Conservation (phyloP, 2,113 vertebrate species). For the Falcunculus frontatus region DNA sequence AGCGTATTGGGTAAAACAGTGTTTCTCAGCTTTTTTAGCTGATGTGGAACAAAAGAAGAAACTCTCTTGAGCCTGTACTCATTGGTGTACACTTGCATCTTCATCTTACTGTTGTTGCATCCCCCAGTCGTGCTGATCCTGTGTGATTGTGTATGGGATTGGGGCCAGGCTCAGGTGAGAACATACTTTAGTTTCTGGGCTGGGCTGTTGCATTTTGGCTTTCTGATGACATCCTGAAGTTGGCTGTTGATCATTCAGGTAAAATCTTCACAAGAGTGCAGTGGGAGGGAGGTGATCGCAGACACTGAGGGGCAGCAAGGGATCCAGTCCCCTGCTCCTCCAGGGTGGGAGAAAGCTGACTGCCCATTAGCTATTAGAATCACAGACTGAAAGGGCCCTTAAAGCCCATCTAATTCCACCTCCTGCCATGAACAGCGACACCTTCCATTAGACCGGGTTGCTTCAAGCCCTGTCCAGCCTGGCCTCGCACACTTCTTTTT, state of each 20-base stretch:
- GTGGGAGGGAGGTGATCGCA: neutral
- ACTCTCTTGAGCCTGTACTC: neutral
- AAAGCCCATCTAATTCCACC: neutral
- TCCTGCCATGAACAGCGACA: neutral
- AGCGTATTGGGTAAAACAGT: neutral
- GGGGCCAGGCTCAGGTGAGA: neutral
- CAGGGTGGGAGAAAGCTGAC: neutral
- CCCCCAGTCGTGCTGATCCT: rapidly evolving
- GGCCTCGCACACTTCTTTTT: neutral
- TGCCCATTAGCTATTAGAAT: rapidly evolving
- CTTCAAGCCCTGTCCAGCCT: neutral
- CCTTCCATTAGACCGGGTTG: neutral
- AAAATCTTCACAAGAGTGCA: neutral
- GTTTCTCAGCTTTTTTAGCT: neutral
- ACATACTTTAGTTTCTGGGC: neutral
- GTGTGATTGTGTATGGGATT: neutral
- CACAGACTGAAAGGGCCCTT: neutral
- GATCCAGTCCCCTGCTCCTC: neutral
- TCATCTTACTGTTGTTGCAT: neutral
- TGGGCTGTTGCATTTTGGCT: neutral
- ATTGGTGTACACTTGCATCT: neutral
- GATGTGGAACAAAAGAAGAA: neutral
- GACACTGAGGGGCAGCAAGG: neutral
- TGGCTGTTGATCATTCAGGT: neutral
- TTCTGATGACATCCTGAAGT: neutral